Base-by-base conservation (phyloP, 2,888 invertebrate genomes). In the Oxytorus armatus region DNA sequence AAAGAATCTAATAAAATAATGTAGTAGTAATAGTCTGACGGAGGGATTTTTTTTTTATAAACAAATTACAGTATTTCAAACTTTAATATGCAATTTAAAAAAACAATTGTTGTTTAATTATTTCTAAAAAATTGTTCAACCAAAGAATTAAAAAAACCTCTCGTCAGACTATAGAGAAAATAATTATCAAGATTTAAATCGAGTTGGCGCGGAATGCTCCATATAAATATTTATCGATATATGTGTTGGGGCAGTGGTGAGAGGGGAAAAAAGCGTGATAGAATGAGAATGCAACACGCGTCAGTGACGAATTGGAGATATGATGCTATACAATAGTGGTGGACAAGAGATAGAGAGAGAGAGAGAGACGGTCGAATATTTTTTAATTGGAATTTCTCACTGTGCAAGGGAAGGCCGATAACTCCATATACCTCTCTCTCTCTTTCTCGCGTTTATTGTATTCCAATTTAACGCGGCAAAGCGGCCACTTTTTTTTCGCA, bases 351-450 rank as follows among this genome's bases (percentile, higher is more conserved):
- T 29, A 39, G 42, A 42, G 33, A n/a, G 39, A 29, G 47, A 44
- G 53, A 39, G 23, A 23, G 70, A 23, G 36, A 21, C 5, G 39
- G 44, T 3, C 33, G 69, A 77, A 77, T 59, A 66, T 72, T 78
- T 73, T 78, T 73, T 68, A 78, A 78, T 78, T 78, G 73, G 73
- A 78, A 78, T 65, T 66, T 78, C 70, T 14, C 39, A 21, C 66
- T 51, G 57, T 21, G 29, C 33, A 18, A 33, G 77, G 25, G 47
- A 47, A 77, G 16, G 8, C 21, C 61, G 33, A 51, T 51, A 69
- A 47, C 21, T 23, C n/a, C 39, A 66, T 44, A 59, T 14, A 36
- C 14, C 68, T 23, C 68, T n/a, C n/a, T n/a, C n/a, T n/a, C n/a
- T n/a, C n/a, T n/a, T n/a, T n/a, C n/a, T 44, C 44, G 44, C 47